Evolutionary conservation across 1,140 invertebrate genomes (phyloP), one percentile per base, ranked within the genome.

Genomic region (Procambarus clarkii): DNA sequence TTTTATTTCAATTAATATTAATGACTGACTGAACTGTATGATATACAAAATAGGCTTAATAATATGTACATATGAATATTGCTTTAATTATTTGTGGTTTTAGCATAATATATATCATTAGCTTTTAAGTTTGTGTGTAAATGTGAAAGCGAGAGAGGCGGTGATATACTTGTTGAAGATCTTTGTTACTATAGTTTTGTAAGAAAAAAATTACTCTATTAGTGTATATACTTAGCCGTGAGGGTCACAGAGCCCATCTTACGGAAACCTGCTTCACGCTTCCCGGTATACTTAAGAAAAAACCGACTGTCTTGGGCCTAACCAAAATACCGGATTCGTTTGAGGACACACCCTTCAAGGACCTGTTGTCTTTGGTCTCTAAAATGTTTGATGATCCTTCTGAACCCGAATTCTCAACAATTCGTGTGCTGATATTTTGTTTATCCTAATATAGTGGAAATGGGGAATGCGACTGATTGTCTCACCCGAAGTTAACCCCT

Each of bases 61-160:
- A 82, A 78, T 91, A 69, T 91, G 88, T 91, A 91, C 60, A 91
- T 91, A 91, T 54, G 82, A 91, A 91, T 77, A 85, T 90, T 91
- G 88, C 88, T 91, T 91, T 91, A 91, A 91, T 91, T 91, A 91
- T 91, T 78, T 89, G 87, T 91, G 88, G 69, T 91, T 90, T 91
- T 91, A 91, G 88, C 76, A 91, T 91, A 91, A 91, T 91, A 91
- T 91, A 91, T 91, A 91, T 91, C 88, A 85, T 79, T 91, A 85
- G 71, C 50, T 90, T 69, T 15, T 91, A 85, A 85, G 88, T 79
- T 48, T 91, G 80, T 76, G 78, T 89, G 79, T 58, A 77, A 77
- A 8, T 91, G 58, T 90, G 88, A 78, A 77, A 83, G 69, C 64
- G 86, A n/a, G 50, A 74, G 87, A 71, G 60, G 78, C 48, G 69